Evolutionary conservation across 2,797 vertebrate genomes (phyloP), one percentile per base, ranked within the genome.

Genomic region (Pseudomugil gertrudae): DNA sequence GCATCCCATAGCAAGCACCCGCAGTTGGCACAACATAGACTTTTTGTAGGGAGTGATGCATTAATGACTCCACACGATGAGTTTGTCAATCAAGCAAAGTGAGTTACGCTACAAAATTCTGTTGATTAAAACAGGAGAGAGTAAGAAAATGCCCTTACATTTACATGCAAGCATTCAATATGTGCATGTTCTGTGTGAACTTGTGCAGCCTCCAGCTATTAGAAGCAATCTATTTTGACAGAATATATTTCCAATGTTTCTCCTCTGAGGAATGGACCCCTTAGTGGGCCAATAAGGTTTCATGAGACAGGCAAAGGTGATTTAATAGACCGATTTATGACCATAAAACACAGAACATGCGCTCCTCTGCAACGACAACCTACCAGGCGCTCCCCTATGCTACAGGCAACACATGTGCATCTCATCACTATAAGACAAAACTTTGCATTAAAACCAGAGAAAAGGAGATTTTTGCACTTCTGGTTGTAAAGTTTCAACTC

Each of bases 291-390:
- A 76, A 79, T 74, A 72, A 74, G 66, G 36, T 75, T 88, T 83
- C 73, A 84, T 71, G 73, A 80, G 76, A 87, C 76, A 78, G 59
- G 63, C 65, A 60, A 69, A 80, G 75, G 76, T 76, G 72, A 83
- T 84, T 83, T 86, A 80, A 85, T 80, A 78, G 76, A 80, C 68
- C 58, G 4, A 86, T 85, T 83, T 87, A 85, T 74, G 57, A 69
- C 63, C 70, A 64, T 78, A 70, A 85, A 79, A 81, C 30, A 73
- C 56, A 59, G 60, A 72, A 74, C 63, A 74, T 13, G 1, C 74
- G 51, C 74, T 78, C 32, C 57, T 76, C 66, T 58, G 55, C 77
- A 65, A 13, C 3, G 11, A 63, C 23, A 77, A 43, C 51, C 32
- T 2, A 78, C 59, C 24, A 75, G 69, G 45, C 24, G 36, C 57